A percentile compares a stretch with the other conserved stretches of the same genome.
phyloP scores from a whole-genome alignment of 2,888 invertebrate species.

The Protophormia terraenovae region DNA sequence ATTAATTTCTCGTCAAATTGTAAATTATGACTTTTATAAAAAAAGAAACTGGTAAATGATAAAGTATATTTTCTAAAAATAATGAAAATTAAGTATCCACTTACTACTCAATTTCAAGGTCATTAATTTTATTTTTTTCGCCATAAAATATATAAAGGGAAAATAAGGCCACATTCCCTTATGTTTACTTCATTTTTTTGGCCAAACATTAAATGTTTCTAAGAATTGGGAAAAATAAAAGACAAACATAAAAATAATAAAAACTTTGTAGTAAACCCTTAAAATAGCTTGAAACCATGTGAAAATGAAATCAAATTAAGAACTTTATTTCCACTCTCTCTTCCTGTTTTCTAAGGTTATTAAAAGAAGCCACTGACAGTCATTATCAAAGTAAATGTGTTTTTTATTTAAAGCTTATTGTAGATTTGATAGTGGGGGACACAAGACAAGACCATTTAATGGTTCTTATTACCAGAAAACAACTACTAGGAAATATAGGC shows the following conservation, averaged over 20 bases:
- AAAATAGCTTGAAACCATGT: background rate
- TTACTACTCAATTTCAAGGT: slow-evolving; percentile 28
- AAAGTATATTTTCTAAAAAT: slow-evolving; percentile 17
- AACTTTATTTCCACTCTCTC: background rate
- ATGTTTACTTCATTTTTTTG: no score
- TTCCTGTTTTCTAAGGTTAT: background rate
- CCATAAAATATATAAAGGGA: background rate
- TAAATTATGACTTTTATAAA: background rate
- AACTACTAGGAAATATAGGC: background rate
- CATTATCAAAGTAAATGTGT: background rate
- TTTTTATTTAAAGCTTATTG: no score
- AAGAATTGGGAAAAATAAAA: no score
- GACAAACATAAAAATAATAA: background rate
- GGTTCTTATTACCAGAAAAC: background rate
- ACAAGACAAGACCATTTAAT: background rate
- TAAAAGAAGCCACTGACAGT: background rate
- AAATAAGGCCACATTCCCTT: background rate
- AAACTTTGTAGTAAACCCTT: background rate
- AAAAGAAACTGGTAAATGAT: background rate
- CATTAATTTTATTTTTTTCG: slow-evolving; percentile 23
- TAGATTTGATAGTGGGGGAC: no score
- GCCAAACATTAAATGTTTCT: no score
- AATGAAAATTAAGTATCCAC: slow-evolving; percentile 48
- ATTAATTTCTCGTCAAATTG: background rate
- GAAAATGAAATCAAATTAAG: background rate